Evolutionary conservation across 2,113 vertebrate species (phyloP).

Genomic region (Anas platyrhynchos): DNA sequence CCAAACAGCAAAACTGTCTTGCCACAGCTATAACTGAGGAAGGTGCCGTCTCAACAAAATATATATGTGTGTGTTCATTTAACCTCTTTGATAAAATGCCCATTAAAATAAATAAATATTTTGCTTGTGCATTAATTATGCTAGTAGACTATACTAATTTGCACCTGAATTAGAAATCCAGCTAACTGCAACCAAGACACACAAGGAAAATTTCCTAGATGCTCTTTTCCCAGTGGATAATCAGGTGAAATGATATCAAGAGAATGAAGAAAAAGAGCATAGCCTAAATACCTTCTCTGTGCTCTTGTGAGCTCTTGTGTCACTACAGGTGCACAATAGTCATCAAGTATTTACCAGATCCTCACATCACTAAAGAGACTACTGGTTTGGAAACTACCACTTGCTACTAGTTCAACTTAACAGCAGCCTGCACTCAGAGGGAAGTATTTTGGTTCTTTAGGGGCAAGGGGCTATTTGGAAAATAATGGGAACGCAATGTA

Average conservation of each 20-base stretch:
- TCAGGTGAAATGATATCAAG: not conserved
- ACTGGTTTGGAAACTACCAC: not conserved
- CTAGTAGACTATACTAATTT: not conserved
- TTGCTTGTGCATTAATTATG: not conserved
- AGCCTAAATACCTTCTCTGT: not conserved
- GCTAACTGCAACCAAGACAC: rapidly evolving
- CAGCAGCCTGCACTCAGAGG: not conserved
- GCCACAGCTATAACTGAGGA: not conserved
- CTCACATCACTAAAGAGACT: not conserved
- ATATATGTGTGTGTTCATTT: not conserved
- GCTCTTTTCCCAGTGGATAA: not conserved
- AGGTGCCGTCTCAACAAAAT: rapidly evolving
- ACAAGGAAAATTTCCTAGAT: not conserved
- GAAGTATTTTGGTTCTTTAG: not conserved
- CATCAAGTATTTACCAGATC: not conserved
- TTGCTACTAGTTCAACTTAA: not conserved
- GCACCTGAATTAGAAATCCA: not conserved
- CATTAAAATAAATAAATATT: not conserved
- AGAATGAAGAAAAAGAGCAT: not conserved
- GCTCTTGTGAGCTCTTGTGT: not conserved
- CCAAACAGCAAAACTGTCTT: not conserved
- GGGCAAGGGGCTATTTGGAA: not conserved
- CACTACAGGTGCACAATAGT: not conserved
- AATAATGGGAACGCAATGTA: not conserved
- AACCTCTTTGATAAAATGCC: not conserved